These are phyloP conservation scores for Hanleya hanleyi DNA, from an alignment of 2,888 invertebrate genomes.

Conservation along the genomic window DNA sequence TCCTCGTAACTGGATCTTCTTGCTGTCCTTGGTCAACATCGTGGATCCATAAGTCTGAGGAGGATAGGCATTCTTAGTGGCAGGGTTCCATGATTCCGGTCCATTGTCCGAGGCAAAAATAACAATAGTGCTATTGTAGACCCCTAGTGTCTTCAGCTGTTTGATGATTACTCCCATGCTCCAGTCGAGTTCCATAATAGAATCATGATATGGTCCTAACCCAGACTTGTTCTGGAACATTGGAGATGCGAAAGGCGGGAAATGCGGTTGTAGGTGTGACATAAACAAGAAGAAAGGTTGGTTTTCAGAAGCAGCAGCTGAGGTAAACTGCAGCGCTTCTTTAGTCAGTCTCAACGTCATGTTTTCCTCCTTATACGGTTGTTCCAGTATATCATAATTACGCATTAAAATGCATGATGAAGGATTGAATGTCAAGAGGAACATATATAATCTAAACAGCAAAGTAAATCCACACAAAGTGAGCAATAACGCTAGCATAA, in stretches of 20 bases:
- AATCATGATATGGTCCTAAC: conserved; percentile 27
- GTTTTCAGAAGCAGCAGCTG: conserved; percentile 8
- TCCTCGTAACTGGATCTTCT: conserved; percentile 12
- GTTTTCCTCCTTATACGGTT: conserved; percentile 28
- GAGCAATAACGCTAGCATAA: conserved; percentile 4
- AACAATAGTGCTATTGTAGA: conserved; percentile 21
- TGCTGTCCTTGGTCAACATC: background rate
- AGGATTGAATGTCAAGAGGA: conserved; percentile 16
- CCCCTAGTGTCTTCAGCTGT: conserved; percentile 15
- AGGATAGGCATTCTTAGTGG: background rate
- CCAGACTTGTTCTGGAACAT: conserved; percentile 22
- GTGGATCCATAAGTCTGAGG: background rate
- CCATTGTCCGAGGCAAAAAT: conserved; percentile 36
- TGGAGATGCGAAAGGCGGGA: conserved; percentile 21
- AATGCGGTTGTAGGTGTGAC: conserved; percentile 26
- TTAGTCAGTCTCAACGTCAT: conserved; percentile 23
- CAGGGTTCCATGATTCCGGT: conserved; percentile 19
- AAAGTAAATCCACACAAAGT: conserved; percentile 10
- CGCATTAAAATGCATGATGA: conserved; percentile 24
- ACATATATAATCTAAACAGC: background rate
- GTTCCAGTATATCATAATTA: conserved; percentile 24
- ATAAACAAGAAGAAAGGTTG: conserved; percentile 28
- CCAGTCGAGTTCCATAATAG: conserved; percentile 33
- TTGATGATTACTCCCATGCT: conserved; percentile 29
- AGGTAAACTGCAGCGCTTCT: conserved; percentile 19